phyloP scores from a whole-genome alignment of 2,797 vertebrate genomes.

The Myioborus miniatus region DNA sequence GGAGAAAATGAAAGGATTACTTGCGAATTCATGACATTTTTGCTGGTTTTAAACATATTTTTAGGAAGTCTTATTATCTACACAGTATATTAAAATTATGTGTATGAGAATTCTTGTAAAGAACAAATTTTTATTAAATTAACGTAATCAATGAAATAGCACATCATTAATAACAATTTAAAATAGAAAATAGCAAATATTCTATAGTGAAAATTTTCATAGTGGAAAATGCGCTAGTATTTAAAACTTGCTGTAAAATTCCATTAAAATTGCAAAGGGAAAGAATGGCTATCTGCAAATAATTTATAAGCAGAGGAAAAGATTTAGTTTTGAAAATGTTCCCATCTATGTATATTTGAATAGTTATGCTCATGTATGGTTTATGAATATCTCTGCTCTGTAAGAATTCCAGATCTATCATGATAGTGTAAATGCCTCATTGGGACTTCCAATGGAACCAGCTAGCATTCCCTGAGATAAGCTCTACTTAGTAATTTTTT shows the following conservation, averaged over 20 bases:
- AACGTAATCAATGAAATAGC: background rate
- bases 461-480: background rate
- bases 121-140: background rate
- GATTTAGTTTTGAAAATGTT: background rate
- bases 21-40: background rate
- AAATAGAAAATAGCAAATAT: background rate
- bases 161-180: background rate
- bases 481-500: background rate
- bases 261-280: background rate
- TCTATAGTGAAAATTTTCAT: background rate
- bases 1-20: fast-evolving
- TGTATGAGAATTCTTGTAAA: background rate
- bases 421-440: background rate
- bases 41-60: background rate
- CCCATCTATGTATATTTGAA: background rate
- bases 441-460: background rate
- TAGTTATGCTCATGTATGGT: background rate
- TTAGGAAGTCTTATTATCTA: background rate
- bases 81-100: background rate
- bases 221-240: background rate
- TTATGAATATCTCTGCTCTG: background rate
- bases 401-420: background rate
- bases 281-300: background rate
- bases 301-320: background rate
- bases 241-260: background rate